phyloP scores from a whole-genome alignment of 1,140 invertebrate species.

The Drosophila athabasca region DNA sequence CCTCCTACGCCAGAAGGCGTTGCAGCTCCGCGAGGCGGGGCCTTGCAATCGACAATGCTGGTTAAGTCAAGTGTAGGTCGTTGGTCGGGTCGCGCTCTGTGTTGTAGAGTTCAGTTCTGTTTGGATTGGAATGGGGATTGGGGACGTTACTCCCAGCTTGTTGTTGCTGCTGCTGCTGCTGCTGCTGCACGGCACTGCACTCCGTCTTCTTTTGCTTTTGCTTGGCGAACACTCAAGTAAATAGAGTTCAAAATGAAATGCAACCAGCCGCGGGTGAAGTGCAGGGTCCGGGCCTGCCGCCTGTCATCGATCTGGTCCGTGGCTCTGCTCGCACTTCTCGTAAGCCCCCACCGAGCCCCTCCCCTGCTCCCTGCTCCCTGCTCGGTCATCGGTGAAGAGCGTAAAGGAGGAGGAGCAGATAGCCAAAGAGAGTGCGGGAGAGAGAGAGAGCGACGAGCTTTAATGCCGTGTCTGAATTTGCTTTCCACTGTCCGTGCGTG shows the following conservation, averaged over 20 bases:
- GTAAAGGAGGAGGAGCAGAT: conserved; percentile 13
- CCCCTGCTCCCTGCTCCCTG: no score
- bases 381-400: conserved; percentile 53
- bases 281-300: conserved; percentile 33
- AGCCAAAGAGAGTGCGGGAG: conserved; percentile 11
- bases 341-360: conserved; percentile 20
- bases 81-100: conserved; percentile 61
- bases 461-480: conserved; percentile 76
- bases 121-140: background rate
- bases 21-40: conserved; percentile 28
- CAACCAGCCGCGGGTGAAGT: conserved; percentile 72
- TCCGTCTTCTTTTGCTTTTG: conserved; percentile 38
- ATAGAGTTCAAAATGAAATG: conserved; percentile 80
- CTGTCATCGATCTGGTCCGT: conserved; percentile 71
- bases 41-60: conserved; percentile 82
- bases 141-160: background rate
- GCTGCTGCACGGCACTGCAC: conserved; percentile 34
- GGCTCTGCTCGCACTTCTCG: no score
- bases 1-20: conserved; percentile 13
- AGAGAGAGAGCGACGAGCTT: conserved; percentile 35
- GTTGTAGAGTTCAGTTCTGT: conserved; percentile 8
- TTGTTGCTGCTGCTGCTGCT: conserved; percentile 29
- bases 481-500: conserved; percentile 77
- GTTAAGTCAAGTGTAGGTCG: conserved; percentile 83
- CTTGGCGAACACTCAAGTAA: conserved; percentile 75